Conservation (phyloP, 2,888 invertebrate species). For the Apoderus coryli region DNA sequence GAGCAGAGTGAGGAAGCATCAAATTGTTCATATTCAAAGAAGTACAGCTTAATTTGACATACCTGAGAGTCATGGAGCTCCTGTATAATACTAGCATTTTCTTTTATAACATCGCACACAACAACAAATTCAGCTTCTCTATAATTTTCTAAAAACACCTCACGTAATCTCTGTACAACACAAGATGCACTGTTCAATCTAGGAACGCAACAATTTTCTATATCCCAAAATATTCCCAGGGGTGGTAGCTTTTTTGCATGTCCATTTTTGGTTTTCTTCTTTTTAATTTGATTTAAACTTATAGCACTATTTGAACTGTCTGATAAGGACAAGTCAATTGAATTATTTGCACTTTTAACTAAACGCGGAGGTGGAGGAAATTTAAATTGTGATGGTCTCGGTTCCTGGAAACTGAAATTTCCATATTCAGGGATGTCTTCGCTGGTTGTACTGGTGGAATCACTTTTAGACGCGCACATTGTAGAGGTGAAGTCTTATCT, state of each 20-base stretch:
- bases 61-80: constrained; percentile 77
- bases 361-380: too few relatives aligned
- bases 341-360: constrained; percentile 24
- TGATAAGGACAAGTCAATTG: constrained; percentile 23
- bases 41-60: too few relatives aligned
- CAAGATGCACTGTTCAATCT: constrained; percentile 66
- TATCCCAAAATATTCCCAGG: constrained; percentile 78
- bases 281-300: constrained; percentile 16
- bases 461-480: too few relatives aligned
- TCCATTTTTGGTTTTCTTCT: constrained; percentile 15
- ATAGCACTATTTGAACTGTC: constrained; percentile 23
- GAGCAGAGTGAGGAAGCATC: too few relatives aligned
- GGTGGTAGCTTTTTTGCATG: constrained; percentile 37
- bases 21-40: too few relatives aligned
- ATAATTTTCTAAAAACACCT: constrained; percentile 58
- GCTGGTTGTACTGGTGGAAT: too few relatives aligned
- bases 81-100: constrained; percentile 56
- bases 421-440: not conserved
- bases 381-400: too few relatives aligned
- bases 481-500: too few relatives aligned
- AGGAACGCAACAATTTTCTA: constrained; percentile 81
- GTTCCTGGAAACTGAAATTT: not conserved
- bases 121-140: constrained; percentile 79
- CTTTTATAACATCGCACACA: constrained; percentile 79
- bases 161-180: constrained; percentile 60